Evolutionary conservation across 2,113 vertebrate species (phyloP).

Genomic region (Cyanoderma ruficeps): DNA sequence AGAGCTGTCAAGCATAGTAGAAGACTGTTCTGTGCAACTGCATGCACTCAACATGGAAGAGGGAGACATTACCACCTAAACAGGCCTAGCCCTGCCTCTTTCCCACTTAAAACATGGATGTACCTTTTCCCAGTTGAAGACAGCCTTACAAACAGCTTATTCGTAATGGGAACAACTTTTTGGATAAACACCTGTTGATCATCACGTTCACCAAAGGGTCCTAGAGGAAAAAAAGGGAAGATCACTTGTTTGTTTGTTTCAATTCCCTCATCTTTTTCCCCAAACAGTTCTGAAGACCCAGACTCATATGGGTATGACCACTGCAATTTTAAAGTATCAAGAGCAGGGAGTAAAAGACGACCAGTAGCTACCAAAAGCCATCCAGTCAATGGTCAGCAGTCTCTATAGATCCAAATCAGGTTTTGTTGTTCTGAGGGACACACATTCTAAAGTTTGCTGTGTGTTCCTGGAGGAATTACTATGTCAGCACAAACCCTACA

Average conservation of each 20-base stretch:
- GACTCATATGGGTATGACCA: not conserved
- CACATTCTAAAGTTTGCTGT: not conserved
- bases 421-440: not conserved
- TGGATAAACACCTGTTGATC: conserved; percentile 99
- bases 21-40: not conserved
- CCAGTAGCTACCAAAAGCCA: not conserved
- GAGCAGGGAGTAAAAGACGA: not conserved
- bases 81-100: not conserved
- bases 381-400: not conserved
- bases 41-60: not conserved
- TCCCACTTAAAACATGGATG: not conserved
- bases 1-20: not conserved
- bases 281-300: not conserved
- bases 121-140: conserved; percentile 98
- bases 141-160: conserved; percentile 94
- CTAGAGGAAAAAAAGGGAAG: conserved; percentile 59
- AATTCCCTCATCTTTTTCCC: not conserved
- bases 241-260: not conserved
- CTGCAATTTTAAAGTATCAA: not conserved
- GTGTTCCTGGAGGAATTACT: not conserved
- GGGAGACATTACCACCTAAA: not conserved
- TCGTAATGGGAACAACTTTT: conserved; percentile 97
- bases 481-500: not conserved
- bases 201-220: conserved; percentile 95
- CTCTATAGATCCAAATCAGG: not conserved